Base-by-base conservation (phyloP, 2,888 invertebrate genomes). In the Polymixis lichenea region DNA sequence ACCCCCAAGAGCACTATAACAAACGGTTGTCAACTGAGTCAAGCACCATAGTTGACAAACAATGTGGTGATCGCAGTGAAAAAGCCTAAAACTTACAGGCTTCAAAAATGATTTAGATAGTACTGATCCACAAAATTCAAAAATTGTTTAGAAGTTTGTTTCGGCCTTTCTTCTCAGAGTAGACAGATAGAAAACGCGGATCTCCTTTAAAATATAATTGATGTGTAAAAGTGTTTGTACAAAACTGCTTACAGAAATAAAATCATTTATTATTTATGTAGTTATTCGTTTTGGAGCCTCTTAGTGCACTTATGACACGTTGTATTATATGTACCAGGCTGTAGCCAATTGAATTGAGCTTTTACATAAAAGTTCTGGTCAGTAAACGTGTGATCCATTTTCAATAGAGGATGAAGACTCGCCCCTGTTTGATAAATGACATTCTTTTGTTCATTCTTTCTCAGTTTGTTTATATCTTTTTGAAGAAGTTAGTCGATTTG, bases 401-500 rank as follows among this genome's bases (percentile, higher is more conserved):
- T 55, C 61, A 53, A 69, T n/a, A 70, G 32, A 51, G 53, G 58
- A 67, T 70, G 43, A 61, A 67, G 61, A 60, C 64, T 80, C 43
- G 55, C 46, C 51, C 25, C 73, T 56, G 17, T 60, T 82, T 77
- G 67, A 76, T 43, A 82, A 82, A 76, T 62, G 43, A 28, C 38
- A 56, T 60, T 69, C 77, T 65, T 79, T 76, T 75, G 75, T 83
- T 72, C 38, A 72, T 75, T 75, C 73, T 75, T 84, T 55, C 58
- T 66, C 49, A 62, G 72, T 72, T 85, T 85, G 83, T 83, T 85
- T 74, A 82, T 69, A 75, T 82, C 71, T 74, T 77, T 77, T 78
- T 66, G 61, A 72, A 73, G 58, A 83, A 83, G 83, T 83, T 77
- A 62, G 68, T 82, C 83, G 83, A 83, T 83, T 85, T 83, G 78